phyloP scores from a whole-genome alignment of 1,140 invertebrate genomes.

The Neoseiulus cucumeris region DNA sequence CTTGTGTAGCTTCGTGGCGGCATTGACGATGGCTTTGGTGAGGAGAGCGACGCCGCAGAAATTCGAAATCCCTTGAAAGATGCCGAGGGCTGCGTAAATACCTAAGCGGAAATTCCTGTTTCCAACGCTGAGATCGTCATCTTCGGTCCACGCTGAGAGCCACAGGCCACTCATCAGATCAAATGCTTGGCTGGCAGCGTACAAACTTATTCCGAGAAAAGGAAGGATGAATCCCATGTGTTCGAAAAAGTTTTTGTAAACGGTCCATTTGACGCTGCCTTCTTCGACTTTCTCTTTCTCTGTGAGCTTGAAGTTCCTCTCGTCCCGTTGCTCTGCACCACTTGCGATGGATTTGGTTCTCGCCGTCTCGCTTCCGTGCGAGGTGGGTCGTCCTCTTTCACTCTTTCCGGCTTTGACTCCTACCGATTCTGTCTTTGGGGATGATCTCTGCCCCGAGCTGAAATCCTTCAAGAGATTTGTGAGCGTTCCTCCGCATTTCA shows the following conservation, averaged over 20 bases:
- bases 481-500: neutral
- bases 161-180: constrained; percentile 7
- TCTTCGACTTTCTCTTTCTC: constrained; percentile 8
- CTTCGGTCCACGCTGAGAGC: constrained; percentile 7
- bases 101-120: constrained; percentile 12
- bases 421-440: too few species aligned
- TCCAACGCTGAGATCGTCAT: neutral
- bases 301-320: neutral
- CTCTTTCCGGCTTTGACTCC: too few species aligned
- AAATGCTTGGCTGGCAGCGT: neutral
- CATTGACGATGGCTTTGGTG: constrained; percentile 5
- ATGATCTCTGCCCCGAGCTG: neutral
- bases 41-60: neutral
- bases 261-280: neutral
- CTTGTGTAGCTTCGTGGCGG: constrained; percentile 15
- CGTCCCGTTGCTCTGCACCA: neutral
- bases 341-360: neutral
- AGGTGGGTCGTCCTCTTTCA: neutral
- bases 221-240: neutral
- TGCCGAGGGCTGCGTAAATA: neutral
- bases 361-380: neutral
- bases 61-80: constrained; percentile 9
- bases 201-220: neutral
- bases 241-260: constrained; percentile 8
- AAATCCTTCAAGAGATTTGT: neutral